These are phyloP conservation scores for Merluccius polli DNA, from an alignment of 2,797 vertebrate species.

Conservation along the genomic window DNA sequence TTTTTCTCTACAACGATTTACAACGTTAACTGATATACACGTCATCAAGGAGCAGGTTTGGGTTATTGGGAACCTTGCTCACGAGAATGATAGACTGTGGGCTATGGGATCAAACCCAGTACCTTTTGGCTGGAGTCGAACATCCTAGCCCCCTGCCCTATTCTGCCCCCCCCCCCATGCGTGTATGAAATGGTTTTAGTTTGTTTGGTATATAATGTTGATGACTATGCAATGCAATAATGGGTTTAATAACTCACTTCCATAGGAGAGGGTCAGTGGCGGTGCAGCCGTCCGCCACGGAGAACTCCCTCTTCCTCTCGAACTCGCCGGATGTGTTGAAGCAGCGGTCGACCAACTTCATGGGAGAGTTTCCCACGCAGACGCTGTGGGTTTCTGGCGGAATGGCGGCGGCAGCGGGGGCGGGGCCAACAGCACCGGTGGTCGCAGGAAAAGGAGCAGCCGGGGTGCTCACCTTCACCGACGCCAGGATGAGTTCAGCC, in stretches of 20 bases:
- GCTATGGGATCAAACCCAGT: too few species aligned
- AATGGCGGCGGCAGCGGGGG: slow-evolving; percentile 1
- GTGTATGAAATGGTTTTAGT: too few species aligned
- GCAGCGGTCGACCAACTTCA: slow-evolving; percentile 54
- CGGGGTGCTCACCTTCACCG: slow-evolving; percentile 54
- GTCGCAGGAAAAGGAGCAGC: slow-evolving; percentile 6
- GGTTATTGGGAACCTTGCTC: too few species aligned
- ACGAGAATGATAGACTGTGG: too few species aligned
- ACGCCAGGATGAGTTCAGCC: slow-evolving; percentile 70
- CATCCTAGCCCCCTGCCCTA: too few species aligned
- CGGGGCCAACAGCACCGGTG: background rate
- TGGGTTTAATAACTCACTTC: slow-evolving; percentile 65
- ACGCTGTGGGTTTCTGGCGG: slow-evolving; percentile 44
- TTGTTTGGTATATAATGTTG: background rate
- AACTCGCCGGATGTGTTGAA: slow-evolving; percentile 72
- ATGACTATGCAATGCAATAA: background rate
- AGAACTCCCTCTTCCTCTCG: slow-evolving; percentile 59
- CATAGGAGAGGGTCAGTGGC: slow-evolving; percentile 71
- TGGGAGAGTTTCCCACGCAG: slow-evolving; percentile 62
- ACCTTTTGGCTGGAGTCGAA: too few species aligned
- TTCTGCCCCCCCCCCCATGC: too few species aligned
- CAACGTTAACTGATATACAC: too few species aligned
- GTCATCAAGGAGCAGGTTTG: too few species aligned
- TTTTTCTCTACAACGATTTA: too few species aligned
- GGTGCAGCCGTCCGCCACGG: slow-evolving; percentile 66